A percentile compares a stretch with the other conserved stretches of the same genome.
Evolutionary conservation across 2,113 vertebrate genomes (phyloP).

Genomic region (Crotalus helleri): DNA sequence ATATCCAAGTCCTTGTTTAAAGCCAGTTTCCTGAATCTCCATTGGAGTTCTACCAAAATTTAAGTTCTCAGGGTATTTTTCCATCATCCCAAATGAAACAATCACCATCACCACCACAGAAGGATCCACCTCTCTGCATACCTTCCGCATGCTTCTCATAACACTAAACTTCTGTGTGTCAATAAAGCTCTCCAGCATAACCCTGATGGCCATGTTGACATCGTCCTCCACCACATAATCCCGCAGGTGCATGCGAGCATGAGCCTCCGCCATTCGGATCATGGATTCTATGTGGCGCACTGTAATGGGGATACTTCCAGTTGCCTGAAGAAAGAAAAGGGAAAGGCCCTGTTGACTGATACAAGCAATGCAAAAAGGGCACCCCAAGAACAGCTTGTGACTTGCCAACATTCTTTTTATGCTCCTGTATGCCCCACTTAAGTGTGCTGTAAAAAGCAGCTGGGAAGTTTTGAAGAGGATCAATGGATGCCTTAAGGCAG

Average conservation of each 20-base stretch:
- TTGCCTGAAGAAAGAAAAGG: slow-evolving; percentile 74
- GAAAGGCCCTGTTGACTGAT: background rate
- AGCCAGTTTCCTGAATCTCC: background rate
- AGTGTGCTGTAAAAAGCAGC: background rate
- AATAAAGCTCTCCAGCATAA: slow-evolving; percentile 98
- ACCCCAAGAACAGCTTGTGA: background rate
- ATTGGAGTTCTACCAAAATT: too few species aligned
- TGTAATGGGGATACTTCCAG: slow-evolving; percentile 96
- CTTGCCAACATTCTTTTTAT: background rate
- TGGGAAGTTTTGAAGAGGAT: background rate
- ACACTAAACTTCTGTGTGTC: slow-evolving; percentile 98
- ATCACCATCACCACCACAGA: background rate
- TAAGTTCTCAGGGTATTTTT: background rate
- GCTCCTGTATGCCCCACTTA: background rate
- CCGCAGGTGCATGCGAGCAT: slow-evolving; percentile 91
- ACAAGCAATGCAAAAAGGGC: background rate
- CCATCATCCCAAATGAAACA: background rate
- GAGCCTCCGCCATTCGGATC: slow-evolving; percentile 98
- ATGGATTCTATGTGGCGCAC: slow-evolving; percentile 97
- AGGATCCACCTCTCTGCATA: slow-evolving; percentile 34
- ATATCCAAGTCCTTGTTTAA: background rate
- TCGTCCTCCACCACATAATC: slow-evolving; percentile 95
- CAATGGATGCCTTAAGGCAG: background rate
- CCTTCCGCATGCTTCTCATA: slow-evolving; percentile 97
- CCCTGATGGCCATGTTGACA: slow-evolving; percentile 97